Base-by-base conservation (phyloP, 2,888 invertebrate genomes). In the Iphiclides podalirius region DNA sequence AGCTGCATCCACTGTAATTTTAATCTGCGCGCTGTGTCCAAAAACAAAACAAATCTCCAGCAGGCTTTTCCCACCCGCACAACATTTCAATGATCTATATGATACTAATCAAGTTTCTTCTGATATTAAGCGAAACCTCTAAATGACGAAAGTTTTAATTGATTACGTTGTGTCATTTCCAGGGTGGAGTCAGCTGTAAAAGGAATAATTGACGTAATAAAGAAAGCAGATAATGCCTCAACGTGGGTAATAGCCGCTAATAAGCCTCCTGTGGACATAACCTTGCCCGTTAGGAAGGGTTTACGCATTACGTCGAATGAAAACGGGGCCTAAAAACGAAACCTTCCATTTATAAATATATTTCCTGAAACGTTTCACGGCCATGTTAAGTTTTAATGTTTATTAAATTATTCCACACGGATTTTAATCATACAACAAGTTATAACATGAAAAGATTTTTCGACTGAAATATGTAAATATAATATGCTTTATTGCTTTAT, bases 181-280 rank as follows among this genome's bases (percentile, higher is more conserved):
- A 87, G 86, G 57, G 85, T 87, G 38, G 70, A 70, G 47, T 86
- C 85, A 42, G 87, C 85, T 50, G 86, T 77, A 15, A 65, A 63
- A 3, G 86, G 87, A 17, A 80, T 87, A 57, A 58, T 86, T 52
- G 70, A 78, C 34, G 83, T 79, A 52, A 75, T 87, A 52, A 71
- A 72, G 35, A 59, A 63, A 52, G 86, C 77, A 2, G 61, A 61
- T 26, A 79, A 67, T 53, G 79, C 86, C 4, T 71, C 80, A 11
- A 82, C 79, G 12, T 87, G 87, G 87, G 71, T 81, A 53, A 71
- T 85, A 20, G 74, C 81, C 28, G 65, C 79, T 52, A 80, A 86
- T 61, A 72, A 76, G 52, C 68, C 73, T 17, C 78, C 85, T 2
- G 63, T 68, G 42, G 75, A 86, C 52, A 71, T 72, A 43, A 72